Base-by-base conservation (phyloP, 1,140 invertebrate genomes). In the Drosophila burlai region DNA sequence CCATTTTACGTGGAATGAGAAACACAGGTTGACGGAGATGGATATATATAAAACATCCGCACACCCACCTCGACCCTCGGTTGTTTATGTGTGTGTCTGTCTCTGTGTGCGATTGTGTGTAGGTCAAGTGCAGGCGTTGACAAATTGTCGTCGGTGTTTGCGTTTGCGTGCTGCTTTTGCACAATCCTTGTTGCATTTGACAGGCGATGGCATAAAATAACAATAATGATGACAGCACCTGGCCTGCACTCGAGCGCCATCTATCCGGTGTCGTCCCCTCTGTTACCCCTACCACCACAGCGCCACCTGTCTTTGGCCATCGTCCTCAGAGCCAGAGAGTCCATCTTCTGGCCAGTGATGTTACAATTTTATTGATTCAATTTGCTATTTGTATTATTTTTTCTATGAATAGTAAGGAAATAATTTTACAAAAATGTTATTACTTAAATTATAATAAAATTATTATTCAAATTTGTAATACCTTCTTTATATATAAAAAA, bases 61-160 rank as follows among this genome's bases (percentile, higher is more conserved):
- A 29, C 46, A n/a, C 11, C 18, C 38, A 26, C 26, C 18, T 16
- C 46, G 11, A 0, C 15, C 11, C 26, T 24, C 24, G 24, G 24
- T 24, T 24, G 24, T 24, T 24, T 24, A 24, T 75, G 15, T 36
- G 40, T 58, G 36, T 47, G 6, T 29, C 1, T 58, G 26, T 46
- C 42, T 49, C 5, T 50, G 13, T 38, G 16, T 38, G 47, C 46
- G 58, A 13, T 50, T 24, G 42, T 43, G 65, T 89, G 77, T 89
- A 81, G 85, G 81, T 89, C 85, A 89, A 90, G 77, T 84, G 85
- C 84, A 83, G 43, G 58, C 76, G 66, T 68, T 83, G 76, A 87
- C 83, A 87, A 87, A 87, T 80, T 87, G 84, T 81, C 71, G 84
- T 69, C 74, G 74, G 57, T 75, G 63, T 66, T 76, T 67, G 45